phyloP scores from a whole-genome alignment of 2,113 vertebrate species.

The Columbina picui region DNA sequence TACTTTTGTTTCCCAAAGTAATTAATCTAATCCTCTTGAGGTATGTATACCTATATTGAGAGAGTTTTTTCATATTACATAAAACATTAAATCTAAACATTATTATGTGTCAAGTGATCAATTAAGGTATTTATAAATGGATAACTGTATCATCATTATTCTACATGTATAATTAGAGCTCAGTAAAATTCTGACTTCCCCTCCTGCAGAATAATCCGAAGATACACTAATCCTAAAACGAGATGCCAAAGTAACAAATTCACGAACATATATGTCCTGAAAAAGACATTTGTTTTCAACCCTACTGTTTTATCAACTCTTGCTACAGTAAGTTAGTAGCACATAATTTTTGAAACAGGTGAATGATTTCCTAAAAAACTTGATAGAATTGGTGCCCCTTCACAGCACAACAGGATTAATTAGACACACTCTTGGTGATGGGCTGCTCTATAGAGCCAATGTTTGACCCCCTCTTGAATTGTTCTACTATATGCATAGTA shows the following conservation, averaged over 20 bases:
- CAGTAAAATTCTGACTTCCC: background rate
- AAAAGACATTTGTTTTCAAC: background rate
- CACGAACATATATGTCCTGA: background rate
- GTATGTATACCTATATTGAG: background rate
- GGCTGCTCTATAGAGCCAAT: background rate
- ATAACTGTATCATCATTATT: background rate
- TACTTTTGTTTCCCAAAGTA: conserved; percentile 1
- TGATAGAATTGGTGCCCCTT: background rate
- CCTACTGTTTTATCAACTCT: background rate
- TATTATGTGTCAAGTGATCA: background rate
- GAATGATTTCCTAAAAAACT: background rate
- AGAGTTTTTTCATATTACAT: background rate
- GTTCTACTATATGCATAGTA: background rate
- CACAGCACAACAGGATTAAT: background rate
- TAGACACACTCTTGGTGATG: background rate
- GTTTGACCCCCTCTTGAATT: background rate
- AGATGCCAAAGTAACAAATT: background rate
- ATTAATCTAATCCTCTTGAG: background rate
- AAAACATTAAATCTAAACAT: background rate
- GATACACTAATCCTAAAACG: background rate
- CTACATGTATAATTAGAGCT: background rate
- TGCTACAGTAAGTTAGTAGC: background rate
- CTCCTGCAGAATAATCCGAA: background rate
- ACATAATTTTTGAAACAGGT: background rate
- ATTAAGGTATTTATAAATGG: background rate